Evolutionary conservation across 1,140 invertebrate genomes (phyloP), one percentile per base, ranked within the genome.

Genomic region (Streblospio benedicti): DNA sequence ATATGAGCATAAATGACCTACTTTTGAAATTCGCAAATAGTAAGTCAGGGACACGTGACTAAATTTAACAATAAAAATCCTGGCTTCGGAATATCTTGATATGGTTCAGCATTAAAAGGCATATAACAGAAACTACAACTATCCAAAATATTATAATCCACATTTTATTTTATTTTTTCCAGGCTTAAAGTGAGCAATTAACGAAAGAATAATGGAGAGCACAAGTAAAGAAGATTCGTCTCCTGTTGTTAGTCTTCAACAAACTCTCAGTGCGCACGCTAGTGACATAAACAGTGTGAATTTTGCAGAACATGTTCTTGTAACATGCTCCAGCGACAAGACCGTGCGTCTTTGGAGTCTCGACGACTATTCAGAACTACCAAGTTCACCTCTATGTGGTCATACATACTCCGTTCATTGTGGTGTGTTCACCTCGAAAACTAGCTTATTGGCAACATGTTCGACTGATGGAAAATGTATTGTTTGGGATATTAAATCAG

Each of bases 401-500:
- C 79, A 81, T 59, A 69, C 65, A 4, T 80, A 79, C 63, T 69
- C 69, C 53, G 74, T 81, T 6, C 74, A 80, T 59, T 76, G 71
- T 62, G 77, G 78, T 20, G 79, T 82, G 64, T 86, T 89, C 61
- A 87, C 86, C 16, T 86, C 87, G 5, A 83, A 83, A 71, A 85
- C 84, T 27, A 85, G 83, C 1, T 82, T 86, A 72, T 69, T 90
- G 18, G 86, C 85, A 1, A 83, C 85, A 4, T 80, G 84, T 25
- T 88, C 86, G 18, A 85, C 86, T 20, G 87, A 89, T 72, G 87
- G 87, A 2, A 85, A 81, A 51, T 82, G 85, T 4, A 79, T 86
- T 47, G 71, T 89, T 5, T 89, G 87, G 86, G 85, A 86, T 73
- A 72, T 69, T 20, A 75, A 86, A 77, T 83, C 81, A 44, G 84